Percentiles rank a stretch among this genome's conserved stretches.
Conservation (phyloP, 1,140 invertebrate genomes). For the Aphidius ervi region DNA sequence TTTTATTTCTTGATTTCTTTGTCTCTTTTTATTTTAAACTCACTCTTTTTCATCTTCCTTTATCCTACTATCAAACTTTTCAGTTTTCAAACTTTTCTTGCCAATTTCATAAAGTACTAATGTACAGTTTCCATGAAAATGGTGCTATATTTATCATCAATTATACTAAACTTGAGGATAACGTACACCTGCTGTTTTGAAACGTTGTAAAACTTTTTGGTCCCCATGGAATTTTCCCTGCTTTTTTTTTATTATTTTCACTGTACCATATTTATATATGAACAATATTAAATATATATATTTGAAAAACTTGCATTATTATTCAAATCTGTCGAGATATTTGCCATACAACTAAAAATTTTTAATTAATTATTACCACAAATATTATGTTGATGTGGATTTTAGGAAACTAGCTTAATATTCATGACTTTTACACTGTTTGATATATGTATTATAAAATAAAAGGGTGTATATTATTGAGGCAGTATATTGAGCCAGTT, state of each 20-base stretch:
- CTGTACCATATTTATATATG: background rate
- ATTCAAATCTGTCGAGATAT: background rate
- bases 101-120: slow-evolving; percentile 16
- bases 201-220: slow-evolving; percentile 9
- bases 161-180: slow-evolving; percentile 14
- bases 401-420: slow-evolving; percentile 5
- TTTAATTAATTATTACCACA: background rate
- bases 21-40: too few species aligned
- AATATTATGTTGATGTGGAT: background rate
- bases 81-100: background rate
- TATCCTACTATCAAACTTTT: slow-evolving; percentile 1
- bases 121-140: slow-evolving; percentile 16
- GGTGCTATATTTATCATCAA: slow-evolving; percentile 20
- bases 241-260: background rate
- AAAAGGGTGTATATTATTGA: background rate
- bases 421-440: slow-evolving; percentile 3
- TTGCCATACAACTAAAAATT: background rate
- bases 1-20: too few species aligned
- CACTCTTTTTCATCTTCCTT: background rate
- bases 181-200: slow-evolving; percentile 12
- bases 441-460: background rate
- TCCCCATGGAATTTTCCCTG: slow-evolving; percentile 8
- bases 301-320: background rate
- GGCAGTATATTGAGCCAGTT: slow-evolving; percentile 6
- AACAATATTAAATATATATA: background rate